Percentiles rank a stretch among this genome's conserved stretches.
phyloP scores from a whole-genome alignment of 2,888 invertebrate species.

The Cheilosia grossa region DNA sequence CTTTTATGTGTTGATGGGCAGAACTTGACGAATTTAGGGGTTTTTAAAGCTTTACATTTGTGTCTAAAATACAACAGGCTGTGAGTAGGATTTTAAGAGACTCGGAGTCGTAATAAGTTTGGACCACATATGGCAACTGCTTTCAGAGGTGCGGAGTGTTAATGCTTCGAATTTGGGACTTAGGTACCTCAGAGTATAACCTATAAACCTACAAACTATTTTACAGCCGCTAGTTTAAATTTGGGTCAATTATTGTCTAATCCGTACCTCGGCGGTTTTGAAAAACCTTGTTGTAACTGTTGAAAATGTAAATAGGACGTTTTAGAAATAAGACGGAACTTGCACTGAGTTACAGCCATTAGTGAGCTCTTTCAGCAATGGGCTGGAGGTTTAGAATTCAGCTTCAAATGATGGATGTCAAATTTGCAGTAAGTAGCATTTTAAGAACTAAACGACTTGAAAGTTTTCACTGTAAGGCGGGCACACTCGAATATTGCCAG shows the following conservation, averaged over 20 bases:
- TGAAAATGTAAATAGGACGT: not conserved
- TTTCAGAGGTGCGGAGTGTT: too few relatives aligned
- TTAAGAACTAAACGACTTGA: too few relatives aligned
- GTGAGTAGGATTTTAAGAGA: not conserved
- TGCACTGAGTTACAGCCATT: too few relatives aligned
- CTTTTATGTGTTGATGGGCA: conserved; percentile 2
- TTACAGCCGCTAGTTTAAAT: conserved; percentile 25
- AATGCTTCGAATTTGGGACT: not conserved
- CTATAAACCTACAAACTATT: conserved; percentile 35
- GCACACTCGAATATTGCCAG: too few relatives aligned
- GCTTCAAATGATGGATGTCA: too few relatives aligned
- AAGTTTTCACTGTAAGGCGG: too few relatives aligned
- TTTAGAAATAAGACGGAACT: too few relatives aligned
- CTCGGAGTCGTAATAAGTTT: conserved; percentile 13
- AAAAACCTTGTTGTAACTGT: not conserved
- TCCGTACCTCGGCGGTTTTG: not conserved
- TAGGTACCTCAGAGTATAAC: too few relatives aligned
- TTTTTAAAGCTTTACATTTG: conserved; percentile 28
- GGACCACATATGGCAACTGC: conserved; percentile 7
- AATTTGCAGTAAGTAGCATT: too few relatives aligned
- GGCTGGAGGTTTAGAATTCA: too few relatives aligned
- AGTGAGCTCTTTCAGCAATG: too few relatives aligned
- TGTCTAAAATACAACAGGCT: not conserved
- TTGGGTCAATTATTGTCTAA: not conserved
- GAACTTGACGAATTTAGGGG: conserved; percentile 12